Conservation (phyloP, 1,140 invertebrate species). For the Musca domestica region DNA sequence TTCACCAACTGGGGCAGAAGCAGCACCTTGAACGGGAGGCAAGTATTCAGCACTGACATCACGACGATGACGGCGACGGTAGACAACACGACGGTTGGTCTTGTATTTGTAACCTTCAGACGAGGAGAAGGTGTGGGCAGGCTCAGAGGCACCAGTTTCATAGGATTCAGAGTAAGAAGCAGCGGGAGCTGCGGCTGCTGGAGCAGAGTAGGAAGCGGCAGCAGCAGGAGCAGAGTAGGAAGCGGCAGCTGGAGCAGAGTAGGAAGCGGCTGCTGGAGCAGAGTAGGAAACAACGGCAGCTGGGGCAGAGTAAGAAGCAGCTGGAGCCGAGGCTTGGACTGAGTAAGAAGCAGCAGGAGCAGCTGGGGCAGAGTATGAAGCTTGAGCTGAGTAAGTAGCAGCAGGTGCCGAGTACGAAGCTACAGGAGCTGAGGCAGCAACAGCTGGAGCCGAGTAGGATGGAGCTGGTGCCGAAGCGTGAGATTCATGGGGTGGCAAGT, state of each 20-base stretch:
- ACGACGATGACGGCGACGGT: constrained; percentile 39
- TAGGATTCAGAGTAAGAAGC: constrained; percentile 12
- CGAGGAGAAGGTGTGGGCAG: constrained; percentile 25
- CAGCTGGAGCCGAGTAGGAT: constrained; percentile 43
- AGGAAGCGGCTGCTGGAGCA: constrained; percentile 25
- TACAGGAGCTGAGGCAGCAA: constrained; percentile 28
- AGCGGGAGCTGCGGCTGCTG: no score
- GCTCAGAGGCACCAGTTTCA: constrained; percentile 25
- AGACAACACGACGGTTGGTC: constrained; percentile 29
- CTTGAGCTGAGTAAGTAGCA: constrained; percentile 20
- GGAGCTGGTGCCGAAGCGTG: constrained; percentile 29
- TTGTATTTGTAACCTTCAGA: constrained; percentile 33
- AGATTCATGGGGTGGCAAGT: constrained; percentile 25
- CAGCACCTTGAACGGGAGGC: constrained; percentile 23
- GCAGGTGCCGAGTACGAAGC: constrained; percentile 2
- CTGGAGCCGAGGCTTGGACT: constrained; percentile 36
- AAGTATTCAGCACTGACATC: constrained; percentile 38
- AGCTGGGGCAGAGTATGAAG: no score
- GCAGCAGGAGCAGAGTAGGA: constrained; percentile 25
- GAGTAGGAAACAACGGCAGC: constrained; percentile 24
- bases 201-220: constrained; percentile 17
- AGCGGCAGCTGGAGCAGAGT: constrained; percentile 29
- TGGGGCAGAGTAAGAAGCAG: constrained; percentile 28
- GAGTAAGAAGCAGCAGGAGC: constrained; percentile 29
- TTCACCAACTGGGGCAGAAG: constrained; percentile 3